A percentile compares a stretch with the other conserved stretches of the same genome.
These are phyloP conservation scores for Ictalurus furcatus DNA, from an alignment of 2,113 vertebrate genomes.

Conservation along the genomic window DNA sequence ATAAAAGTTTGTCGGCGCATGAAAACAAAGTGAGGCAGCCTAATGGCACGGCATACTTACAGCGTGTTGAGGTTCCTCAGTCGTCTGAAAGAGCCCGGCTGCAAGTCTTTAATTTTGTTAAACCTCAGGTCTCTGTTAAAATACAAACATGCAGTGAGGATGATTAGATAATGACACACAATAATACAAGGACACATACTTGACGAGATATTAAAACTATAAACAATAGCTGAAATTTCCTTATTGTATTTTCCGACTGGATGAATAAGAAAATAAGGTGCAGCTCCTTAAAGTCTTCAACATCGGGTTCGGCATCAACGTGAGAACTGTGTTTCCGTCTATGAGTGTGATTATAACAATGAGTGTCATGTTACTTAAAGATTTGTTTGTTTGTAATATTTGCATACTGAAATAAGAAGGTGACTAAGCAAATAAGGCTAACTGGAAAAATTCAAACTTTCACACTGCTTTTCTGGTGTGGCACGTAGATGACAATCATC, in stretches of 20 bases:
- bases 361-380: not conserved
- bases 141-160: constrained; percentile 22
- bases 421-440: not conserved
- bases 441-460: too few relatives aligned
- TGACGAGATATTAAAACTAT: not conserved
- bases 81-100: constrained; percentile 83
- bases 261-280: too few relatives aligned
- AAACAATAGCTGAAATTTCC: not conserved
- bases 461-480: too few relatives aligned
- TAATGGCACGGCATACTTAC: constrained; percentile 76
- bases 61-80: constrained; percentile 94
- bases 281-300: not conserved
- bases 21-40: constrained; percentile 1
- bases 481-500: too few relatives aligned
- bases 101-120: constrained; percentile 97
- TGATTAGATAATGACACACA: not conserved
- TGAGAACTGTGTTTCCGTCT: not conserved
- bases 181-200: not conserved
- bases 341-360: not conserved
- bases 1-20: not conserved
- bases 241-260: not conserved
- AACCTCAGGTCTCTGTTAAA: constrained; percentile 90
- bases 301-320: not conserved
- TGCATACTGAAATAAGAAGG: not conserved
- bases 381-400: not conserved